Evolutionary conservation across 2,113 vertebrate species (phyloP), one percentile per base, ranked within the genome.

Genomic region (Gyps fulvus): DNA sequence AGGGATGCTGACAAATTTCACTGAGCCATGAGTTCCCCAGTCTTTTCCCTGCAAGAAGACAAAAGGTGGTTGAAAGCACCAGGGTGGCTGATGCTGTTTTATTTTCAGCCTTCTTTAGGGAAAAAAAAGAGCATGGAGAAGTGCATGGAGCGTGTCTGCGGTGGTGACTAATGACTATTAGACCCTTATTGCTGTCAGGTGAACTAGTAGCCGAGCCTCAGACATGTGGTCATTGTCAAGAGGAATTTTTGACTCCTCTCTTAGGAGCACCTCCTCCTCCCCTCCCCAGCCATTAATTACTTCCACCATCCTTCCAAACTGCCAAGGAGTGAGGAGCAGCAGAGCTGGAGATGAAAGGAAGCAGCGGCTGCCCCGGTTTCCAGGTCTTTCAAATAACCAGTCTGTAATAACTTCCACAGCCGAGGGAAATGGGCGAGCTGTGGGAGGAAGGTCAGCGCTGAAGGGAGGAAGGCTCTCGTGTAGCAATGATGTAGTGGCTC

Each of bases 221-320:
- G 76, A 93, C 98, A 98, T 96, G 98, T 98, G 98, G 97, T 97
- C 98, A 98, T 97, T 78, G 90, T 98, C 98, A 98, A 98, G 87
- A 94, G 92, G 95, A 95, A 97, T 98, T 98, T 98, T 98, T 98
- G 99, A 98, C 98, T 98, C 93, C 78, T 67, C 94, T 87, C 88
- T 94, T 79, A 71, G 92, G 91, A 97, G 91, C 57, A 81, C 89
- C 85, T 92, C 95, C 91, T 96, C 91, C 59, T 79, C 72, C 93
- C 29, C 88, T 90, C 83, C 59, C 87, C 36, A 66, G 89, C 96
- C 97, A 98, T 98, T 97, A 98, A 98, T 98, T 97, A 97, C 96
- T 96, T 97, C 98, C 90, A 96, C 92, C 95, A 96, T 98, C 97
- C 94, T 97, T 97, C 97, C 92, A 98, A 98, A 98, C 98, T 97